These are phyloP conservation scores for Patella ulyssiponensis DNA, from an alignment of 2,888 invertebrate genomes.

Conservation along the genomic window DNA sequence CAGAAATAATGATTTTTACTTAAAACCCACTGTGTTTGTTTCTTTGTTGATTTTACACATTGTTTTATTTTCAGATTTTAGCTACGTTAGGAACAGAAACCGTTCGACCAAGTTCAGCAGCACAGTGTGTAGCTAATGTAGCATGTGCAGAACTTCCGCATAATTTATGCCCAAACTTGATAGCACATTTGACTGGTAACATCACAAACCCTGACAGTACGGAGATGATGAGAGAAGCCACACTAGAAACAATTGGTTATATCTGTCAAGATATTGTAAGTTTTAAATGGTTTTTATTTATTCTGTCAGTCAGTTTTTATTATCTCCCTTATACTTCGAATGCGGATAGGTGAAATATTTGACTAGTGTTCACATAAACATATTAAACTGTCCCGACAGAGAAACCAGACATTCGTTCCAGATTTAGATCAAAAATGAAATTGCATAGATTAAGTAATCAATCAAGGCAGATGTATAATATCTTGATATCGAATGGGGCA, in stretches of 20 bases:
- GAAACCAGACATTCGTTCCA: no score
- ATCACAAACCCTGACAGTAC: conserved; percentile 86
- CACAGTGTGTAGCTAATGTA: conserved; percentile 98
- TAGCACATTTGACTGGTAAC: conserved; percentile 88
- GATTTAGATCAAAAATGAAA: no score
- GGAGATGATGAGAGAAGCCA: conserved; percentile 96
- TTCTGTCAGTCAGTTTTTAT: neutral
- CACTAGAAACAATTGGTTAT: conserved; percentile 97
- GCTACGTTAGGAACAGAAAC: conserved; percentile 95
- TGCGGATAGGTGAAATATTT: neutral
- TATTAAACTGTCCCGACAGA: no score
- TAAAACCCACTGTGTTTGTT: no score
- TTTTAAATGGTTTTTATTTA: conserved; percentile 23
- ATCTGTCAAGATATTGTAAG: conserved; percentile 95
- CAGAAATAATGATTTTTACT: no score
- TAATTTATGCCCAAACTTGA: conserved; percentile 92
- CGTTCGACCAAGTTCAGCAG: conserved; percentile 94
- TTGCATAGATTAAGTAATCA: no score
- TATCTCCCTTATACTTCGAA: neutral
- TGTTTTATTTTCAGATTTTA: conserved; percentile 80
- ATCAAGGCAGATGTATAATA: no score
- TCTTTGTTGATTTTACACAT: neutral
- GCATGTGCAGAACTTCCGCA: conserved; percentile 96
- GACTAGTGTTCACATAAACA: no score
- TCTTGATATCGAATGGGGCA: no score